Base-by-base conservation (phyloP, 2,888 invertebrate genomes). In the Scaeva pyrastri region DNA sequence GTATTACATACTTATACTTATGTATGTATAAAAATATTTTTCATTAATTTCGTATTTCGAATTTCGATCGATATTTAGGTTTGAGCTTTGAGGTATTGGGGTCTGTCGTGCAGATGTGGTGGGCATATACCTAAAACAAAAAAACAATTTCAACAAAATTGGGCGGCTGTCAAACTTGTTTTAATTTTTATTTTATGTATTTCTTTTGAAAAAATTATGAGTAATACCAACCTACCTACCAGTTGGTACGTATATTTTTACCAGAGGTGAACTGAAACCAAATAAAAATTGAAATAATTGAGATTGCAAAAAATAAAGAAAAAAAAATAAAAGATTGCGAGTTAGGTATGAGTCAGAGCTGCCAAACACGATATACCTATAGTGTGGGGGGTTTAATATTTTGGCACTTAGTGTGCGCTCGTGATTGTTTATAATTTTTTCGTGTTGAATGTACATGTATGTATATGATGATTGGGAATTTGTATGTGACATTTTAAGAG, bases 171-270 rank as follows among this genome's bases (percentile, higher is more conserved):
- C 68, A 68, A 81, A 85, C 85, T 81, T 64, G 85, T 85, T 85
- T 85, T 41, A 26, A 66, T 45, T 80, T 83, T 43, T 26, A 43
- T 71, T 81, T 70, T 76, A 31, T 31, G 41, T 52, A 55, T 70
- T 84, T 85, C 72, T 62, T 77, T 60, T 21, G 81, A 85, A 85
- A 84, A 52, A 52, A 31, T 73, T 62, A 76, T 85, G 85, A 81
- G 85, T 85, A 81, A 81, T 70, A 72, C 66, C 31, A 7, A 7
- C 31, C 31, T 31, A 31, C 31, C 31, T 7, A n/a, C n/a, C n/a
- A n/a, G n/a, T n/a, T n/a, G n/a, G n/a, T n/a, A n/a, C n/a, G n/a
- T n/a, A n/a, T n/a, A n/a, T n/a, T n/a, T n/a, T n/a, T n/a, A n/a
- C n/a, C 52, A 50, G 36, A 50, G 23, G 45, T 50, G 26, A 31